Percentiles rank a stretch among this genome's conserved stretches.
These are phyloP conservation scores for Chromoteleia sp. DNA, from an alignment of 2,888 invertebrate genomes.

Conservation along the genomic window DNA sequence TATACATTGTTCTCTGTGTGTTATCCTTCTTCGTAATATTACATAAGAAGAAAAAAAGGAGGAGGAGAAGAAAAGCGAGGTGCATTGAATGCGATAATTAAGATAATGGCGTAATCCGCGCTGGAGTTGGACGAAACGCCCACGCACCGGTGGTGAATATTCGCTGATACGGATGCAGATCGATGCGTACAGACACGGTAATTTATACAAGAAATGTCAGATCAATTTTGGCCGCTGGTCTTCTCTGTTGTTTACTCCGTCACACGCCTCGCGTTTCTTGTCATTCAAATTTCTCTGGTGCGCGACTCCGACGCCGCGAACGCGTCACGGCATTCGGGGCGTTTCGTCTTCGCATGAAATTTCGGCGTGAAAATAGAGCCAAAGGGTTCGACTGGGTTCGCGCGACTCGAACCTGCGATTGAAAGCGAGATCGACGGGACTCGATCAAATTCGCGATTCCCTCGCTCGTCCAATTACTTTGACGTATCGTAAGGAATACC, in stretches of 20 bases:
- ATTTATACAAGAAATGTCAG: conserved; percentile 26
- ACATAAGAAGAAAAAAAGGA: too few species aligned
- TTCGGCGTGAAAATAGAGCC: too few species aligned
- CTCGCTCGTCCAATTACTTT: too few species aligned
- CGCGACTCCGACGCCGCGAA: conserved; percentile 1
- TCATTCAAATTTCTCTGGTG: background rate
- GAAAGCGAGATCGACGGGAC: too few species aligned
- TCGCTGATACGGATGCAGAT: conserved; percentile 5
- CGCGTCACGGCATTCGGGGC: background rate
- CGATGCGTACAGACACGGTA: conserved; percentile 22
- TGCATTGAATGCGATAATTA: background rate
- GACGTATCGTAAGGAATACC: too few species aligned
- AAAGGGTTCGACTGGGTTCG: too few species aligned
- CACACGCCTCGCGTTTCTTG: background rate
- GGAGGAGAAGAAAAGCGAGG: background rate
- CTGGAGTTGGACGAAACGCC: conserved; percentile 4
- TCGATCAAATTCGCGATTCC: too few species aligned
- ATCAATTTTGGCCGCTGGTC: conserved; percentile 16
- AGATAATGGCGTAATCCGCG: conserved; percentile 7
- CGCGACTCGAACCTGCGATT: too few species aligned
- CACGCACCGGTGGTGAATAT: conserved; percentile 15
- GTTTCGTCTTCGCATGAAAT: background rate
- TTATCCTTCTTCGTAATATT: too few species aligned
- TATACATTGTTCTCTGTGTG: too few species aligned
- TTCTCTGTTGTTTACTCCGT: background rate